These are phyloP conservation scores for Ellobius talpinus DNA, from an alignment of 2,113 vertebrate genomes.

Conservation along the genomic window DNA sequence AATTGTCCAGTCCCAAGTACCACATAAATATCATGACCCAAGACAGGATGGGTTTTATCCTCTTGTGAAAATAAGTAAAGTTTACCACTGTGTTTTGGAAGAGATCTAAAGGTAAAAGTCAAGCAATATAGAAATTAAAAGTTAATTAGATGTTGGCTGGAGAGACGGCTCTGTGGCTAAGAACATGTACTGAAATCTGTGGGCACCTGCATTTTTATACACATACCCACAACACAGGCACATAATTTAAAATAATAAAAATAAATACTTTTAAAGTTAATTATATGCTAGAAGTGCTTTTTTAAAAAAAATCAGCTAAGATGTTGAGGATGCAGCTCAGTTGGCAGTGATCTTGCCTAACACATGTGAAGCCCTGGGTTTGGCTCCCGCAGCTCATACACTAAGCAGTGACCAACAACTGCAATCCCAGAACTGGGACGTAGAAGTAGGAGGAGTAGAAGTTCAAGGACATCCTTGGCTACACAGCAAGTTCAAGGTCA, in stretches of 20 bases:
- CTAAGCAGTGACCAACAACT: neutral
- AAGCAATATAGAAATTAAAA: neutral
- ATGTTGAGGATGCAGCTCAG: neutral
- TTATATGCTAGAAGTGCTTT: neutral
- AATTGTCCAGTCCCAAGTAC: neutral
- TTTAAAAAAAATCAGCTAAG: neutral
- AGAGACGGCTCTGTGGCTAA: neutral
- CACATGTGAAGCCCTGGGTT: neutral
- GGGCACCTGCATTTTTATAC: neutral
- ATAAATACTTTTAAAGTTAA: neutral
- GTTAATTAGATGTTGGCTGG: neutral
- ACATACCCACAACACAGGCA: neutral
- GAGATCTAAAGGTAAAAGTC: neutral
- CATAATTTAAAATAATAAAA: neutral
- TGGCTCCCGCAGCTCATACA: neutral
- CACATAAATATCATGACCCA: neutral
- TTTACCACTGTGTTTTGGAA: neutral
- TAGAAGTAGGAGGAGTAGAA: neutral
- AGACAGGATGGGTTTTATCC: neutral
- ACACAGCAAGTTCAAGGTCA: neutral
- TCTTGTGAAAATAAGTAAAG: slow-evolving; percentile 30
- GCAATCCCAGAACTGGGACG: neutral
- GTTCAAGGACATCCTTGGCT: neutral
- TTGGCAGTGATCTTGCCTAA: too few species aligned
- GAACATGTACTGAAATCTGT: neutral